phyloP scores from a whole-genome alignment of 2,888 invertebrate genomes.

The Drosophila cognata region DNA sequence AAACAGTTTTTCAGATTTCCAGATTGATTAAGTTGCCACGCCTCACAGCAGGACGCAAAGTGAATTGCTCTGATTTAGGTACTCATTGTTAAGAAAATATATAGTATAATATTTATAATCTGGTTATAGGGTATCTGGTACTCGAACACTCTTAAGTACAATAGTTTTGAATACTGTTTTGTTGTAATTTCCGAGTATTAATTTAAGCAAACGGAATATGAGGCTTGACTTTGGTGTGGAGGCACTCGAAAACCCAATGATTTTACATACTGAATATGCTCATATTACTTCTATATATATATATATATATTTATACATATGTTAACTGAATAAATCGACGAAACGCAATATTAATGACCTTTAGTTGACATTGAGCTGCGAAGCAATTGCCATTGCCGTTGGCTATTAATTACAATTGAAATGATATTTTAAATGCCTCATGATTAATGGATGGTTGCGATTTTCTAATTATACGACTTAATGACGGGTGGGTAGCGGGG shows the following conservation, averaged over 20 bases:
- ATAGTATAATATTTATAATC: too few species aligned
- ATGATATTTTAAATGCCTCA: conserved; percentile 74
- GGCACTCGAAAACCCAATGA: conserved; percentile 18
- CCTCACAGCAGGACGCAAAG: background rate
- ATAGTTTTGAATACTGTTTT: conserved; percentile 1
- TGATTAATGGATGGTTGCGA: conserved; percentile 71
- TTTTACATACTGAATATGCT: conserved; percentile 19
- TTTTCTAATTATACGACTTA: conserved; percentile 69
- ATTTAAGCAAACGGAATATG: conserved; percentile 55
- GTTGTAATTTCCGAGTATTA: conserved; percentile 33
- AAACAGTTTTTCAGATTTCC: background rate
- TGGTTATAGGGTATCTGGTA: conserved; percentile 3
- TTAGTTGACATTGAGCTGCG: conserved; percentile 67
- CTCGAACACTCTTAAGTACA: background rate
- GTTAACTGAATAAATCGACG: conserved; percentile 16
- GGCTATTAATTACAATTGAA: conserved; percentile 76
- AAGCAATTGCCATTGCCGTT: conserved; percentile 53
- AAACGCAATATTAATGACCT: conserved; percentile 68
- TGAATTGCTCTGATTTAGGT: background rate
- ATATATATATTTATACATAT: conserved; percentile 1
- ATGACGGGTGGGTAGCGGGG: background rate
- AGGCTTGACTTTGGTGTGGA: conserved; percentile 57
- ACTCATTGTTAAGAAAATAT: background rate
- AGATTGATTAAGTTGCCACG: background rate
- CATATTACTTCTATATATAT: conserved; percentile 5